Conservation (phyloP, 1,140 invertebrate genomes). For the Ylistrum balloti region DNA sequence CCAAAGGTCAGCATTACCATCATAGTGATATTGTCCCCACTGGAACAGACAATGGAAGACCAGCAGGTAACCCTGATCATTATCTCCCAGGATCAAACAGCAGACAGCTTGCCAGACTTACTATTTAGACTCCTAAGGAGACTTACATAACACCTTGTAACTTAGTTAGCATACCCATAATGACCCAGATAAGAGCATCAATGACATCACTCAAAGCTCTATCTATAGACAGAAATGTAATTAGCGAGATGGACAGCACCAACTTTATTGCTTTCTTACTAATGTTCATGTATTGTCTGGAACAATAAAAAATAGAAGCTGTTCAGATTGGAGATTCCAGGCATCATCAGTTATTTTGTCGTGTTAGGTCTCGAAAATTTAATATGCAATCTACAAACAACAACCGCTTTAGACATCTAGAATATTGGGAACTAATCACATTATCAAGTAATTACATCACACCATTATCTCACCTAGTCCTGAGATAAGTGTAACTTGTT, state of each 20-base stretch:
- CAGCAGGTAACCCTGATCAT: background rate
- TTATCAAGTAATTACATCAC: too few relatives aligned
- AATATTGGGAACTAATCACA: too few relatives aligned
- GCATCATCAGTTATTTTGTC: background rate
- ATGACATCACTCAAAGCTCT: background rate
- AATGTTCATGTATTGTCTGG: background rate
- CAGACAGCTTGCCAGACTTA: background rate
- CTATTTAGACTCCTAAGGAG: slow-evolving; percentile 9
- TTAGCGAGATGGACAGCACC: background rate
- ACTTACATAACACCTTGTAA: background rate
- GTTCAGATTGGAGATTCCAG: background rate
- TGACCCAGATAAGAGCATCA: background rate
- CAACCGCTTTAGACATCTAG: too few relatives aligned
- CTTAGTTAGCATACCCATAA: background rate
- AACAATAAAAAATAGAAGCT: background rate
- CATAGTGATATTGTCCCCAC: too few relatives aligned
- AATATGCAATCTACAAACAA: too few relatives aligned
- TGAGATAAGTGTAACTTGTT: too few relatives aligned
- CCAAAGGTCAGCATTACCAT: too few relatives aligned
- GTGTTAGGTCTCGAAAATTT: too few relatives aligned
- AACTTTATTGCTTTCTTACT: background rate
- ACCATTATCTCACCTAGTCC: too few relatives aligned
- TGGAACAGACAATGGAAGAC: too few relatives aligned
- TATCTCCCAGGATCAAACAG: background rate
- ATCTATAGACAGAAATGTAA: slow-evolving; percentile 14